A percentile compares a stretch with the other conserved stretches of the same genome.
These are phyloP conservation scores for Ailuropoda melanoleuca DNA, from an alignment of 2,113 vertebrate species.

Conservation along the genomic window DNA sequence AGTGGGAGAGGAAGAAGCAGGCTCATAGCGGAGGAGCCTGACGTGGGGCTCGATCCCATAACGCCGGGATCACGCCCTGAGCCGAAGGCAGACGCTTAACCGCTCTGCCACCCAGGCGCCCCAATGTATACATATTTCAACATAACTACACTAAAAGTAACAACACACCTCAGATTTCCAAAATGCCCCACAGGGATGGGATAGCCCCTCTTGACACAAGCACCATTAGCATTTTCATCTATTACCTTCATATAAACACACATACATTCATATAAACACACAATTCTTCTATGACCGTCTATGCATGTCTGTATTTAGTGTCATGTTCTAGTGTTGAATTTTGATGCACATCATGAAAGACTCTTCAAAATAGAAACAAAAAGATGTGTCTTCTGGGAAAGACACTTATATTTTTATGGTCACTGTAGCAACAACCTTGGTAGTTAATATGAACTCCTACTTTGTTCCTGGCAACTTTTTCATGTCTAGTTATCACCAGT, in stretches of 20 bases:
- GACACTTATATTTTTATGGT: background rate
- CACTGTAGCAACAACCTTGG: background rate
- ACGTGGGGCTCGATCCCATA: no score
- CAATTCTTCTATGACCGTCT: background rate
- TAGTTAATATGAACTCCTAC: background rate
- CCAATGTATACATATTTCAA: background rate
- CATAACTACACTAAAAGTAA: background rate
- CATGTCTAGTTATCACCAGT: background rate
- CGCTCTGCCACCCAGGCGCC: no score
- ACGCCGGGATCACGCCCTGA: no score
- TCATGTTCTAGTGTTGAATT: background rate
- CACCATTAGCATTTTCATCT: background rate
- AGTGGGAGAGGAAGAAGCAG: no score
- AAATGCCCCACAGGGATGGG: background rate
- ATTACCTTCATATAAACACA: background rate
- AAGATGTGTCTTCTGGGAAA: background rate
- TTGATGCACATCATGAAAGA: background rate
- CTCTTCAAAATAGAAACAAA: background rate
- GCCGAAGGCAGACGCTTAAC: no score
- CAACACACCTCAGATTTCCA: background rate
- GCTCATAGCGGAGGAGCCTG: no score
- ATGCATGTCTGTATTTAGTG: background rate
- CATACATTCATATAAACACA: fast-evolving
- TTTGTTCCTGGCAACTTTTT: background rate
- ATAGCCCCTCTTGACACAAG: background rate